Conservation (phyloP, 1,140 invertebrate species). For the Theocolax elegans region DNA sequence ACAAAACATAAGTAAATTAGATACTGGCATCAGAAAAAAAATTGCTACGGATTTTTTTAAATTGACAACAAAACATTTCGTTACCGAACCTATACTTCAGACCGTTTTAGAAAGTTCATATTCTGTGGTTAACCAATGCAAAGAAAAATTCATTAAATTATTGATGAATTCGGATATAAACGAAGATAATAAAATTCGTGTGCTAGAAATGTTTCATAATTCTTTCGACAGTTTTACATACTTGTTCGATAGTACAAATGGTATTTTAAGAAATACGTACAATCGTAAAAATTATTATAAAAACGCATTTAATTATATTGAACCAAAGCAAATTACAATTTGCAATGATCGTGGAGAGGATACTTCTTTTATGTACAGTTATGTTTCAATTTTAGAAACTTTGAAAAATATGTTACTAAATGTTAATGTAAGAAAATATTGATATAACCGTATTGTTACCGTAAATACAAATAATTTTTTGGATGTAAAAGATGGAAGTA, state of each 20-base stretch:
- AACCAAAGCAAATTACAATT: background rate
- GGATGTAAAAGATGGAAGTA: conserved; percentile 38
- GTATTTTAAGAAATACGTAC: background rate
- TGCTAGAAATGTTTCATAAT: background rate
- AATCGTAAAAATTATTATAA: background rate
- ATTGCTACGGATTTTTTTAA: too few species aligned
- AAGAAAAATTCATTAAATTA: background rate
- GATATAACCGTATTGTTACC: background rate
- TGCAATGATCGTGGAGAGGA: background rate
- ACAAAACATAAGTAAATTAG: too few species aligned
- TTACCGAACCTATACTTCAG: too few species aligned
- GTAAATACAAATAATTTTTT: conserved; percentile 25
- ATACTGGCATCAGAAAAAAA: too few species aligned
- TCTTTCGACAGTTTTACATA: background rate
- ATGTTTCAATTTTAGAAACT: conserved; percentile 43
- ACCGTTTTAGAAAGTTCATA: too few species aligned
- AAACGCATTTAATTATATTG: background rate
- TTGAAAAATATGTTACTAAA: conserved; percentile 35
- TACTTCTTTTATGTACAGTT: conserved; percentile 5
- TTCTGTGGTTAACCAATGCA: too few species aligned
- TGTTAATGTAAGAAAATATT: conserved; percentile 22
- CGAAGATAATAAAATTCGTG: background rate
- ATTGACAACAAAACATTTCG: too few species aligned
- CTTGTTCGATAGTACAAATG: background rate
- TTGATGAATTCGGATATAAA: background rate